These are phyloP conservation scores for Emydocephalus ijimae DNA, from an alignment of 2,113 vertebrate species.

Conservation along the genomic window DNA sequence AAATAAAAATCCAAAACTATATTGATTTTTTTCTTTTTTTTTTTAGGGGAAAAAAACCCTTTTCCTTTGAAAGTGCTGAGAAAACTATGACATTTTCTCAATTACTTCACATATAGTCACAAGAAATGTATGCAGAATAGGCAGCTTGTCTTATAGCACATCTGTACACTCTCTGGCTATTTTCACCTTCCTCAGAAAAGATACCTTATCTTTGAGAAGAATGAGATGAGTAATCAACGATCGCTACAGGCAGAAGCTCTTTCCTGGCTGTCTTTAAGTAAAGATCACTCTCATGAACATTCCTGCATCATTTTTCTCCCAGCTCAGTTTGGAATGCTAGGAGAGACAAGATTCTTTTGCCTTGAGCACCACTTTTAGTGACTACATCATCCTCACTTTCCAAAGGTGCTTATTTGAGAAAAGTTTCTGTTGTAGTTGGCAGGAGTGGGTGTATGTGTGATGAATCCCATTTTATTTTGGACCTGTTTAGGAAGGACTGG, in stretches of 20 bases:
- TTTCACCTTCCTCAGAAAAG: not conserved
- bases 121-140: not conserved
- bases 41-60: not conserved
- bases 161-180: not conserved
- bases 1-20: not conserved
- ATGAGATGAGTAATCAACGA: not conserved
- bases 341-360: not conserved
- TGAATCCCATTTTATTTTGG: not conserved
- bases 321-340: not conserved
- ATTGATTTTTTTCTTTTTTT: not conserved
- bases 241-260: not conserved
- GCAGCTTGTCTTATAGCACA: not conserved
- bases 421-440: not conserved
- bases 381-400: not conserved
- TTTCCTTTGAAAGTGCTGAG: not conserved
- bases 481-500: not conserved
- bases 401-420: not conserved
- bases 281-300: not conserved
- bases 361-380: not conserved
- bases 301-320: not conserved
- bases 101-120: not conserved
- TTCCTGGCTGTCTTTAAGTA: not conserved
- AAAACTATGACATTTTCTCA: not conserved
- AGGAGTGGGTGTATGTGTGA: not conserved
- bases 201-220: not conserved